phyloP scores from a whole-genome alignment of 2,888 invertebrate species.

The Crossocerus cetratus region DNA sequence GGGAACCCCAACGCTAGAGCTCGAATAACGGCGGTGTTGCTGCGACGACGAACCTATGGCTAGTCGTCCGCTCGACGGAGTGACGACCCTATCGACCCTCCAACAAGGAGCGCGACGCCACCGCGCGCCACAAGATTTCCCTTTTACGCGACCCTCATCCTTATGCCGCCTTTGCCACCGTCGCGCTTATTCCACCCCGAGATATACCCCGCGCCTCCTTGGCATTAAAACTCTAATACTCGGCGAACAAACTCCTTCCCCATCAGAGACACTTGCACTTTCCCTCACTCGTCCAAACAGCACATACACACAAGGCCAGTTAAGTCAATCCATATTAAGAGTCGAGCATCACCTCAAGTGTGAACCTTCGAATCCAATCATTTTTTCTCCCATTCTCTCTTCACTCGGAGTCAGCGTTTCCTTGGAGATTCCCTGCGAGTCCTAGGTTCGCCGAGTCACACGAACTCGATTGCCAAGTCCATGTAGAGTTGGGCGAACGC shows the following conservation, averaged over 20 bases:
- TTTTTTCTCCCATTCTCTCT: too few relatives aligned
- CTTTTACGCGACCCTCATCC: slow-evolving; percentile 4
- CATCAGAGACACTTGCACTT: too few relatives aligned
- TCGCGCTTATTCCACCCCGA: too few relatives aligned
- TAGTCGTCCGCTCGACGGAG: slow-evolving; percentile 44
- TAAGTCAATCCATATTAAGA: too few relatives aligned
- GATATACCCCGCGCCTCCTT: too few relatives aligned
- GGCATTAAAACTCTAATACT: too few relatives aligned
- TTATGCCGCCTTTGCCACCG: too few relatives aligned
- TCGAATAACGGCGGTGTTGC: slow-evolving; percentile 38
- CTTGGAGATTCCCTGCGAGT: background rate
- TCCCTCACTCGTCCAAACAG: too few relatives aligned
- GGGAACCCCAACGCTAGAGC: slow-evolving; percentile 48
- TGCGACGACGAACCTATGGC: slow-evolving; percentile 25
- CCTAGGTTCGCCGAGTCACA: background rate
- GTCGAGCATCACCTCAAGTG: too few relatives aligned
- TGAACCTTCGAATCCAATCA: too few relatives aligned
- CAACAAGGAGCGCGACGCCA: slow-evolving; percentile 55
- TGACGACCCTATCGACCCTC: slow-evolving; percentile 60
- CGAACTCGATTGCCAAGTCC: slow-evolving; percentile 19
- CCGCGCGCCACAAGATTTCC: slow-evolving; percentile 60
- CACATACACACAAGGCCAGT: too few relatives aligned
- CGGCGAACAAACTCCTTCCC: too few relatives aligned
- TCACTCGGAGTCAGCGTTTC: background rate
- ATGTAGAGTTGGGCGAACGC: slow-evolving; percentile 17